Base-by-base conservation (phyloP, 1,140 invertebrate genomes). In the Drosophila lacteicornis region DNA sequence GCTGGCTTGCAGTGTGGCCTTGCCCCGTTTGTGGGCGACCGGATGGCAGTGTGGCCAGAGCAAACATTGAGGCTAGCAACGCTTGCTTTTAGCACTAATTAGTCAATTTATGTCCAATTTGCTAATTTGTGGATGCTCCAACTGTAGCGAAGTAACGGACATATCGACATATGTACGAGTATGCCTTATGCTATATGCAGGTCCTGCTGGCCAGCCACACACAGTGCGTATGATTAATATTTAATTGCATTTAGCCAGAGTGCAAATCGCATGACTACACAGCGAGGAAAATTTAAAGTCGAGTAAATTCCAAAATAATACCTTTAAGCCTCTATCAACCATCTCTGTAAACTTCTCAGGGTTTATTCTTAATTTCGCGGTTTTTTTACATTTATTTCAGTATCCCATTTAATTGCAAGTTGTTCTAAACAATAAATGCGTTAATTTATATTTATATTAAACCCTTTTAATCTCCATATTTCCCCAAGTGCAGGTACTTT, bases 181-280 rank as follows among this genome's bases (percentile, higher is more conserved):
- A 61, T 46, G n/a, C 43, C 3, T 15, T 15, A 50, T 49, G 27
- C 58, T 22, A 17, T 30, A 57, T 50, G 36, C 76, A 47, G 47
- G 30, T 33, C 22, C 47, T 60, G 40, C 42, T 58, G 25, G 51
- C 17, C 61, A 38, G 65, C 36, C 53, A 15, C 61, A 63, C 55
- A 88, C 80, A 77, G 67, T 80, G 82, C 79, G 79, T 86, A 85
- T 85, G 82, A 85, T 88, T 87, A 87, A 87, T 87, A 87, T 83
- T 86, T 87, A 87, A 86, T 86, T 87, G 83, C 82, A 79, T 86
- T 56, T 86, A 87, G 78, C 70, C 79, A 63, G 73, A 87, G 71
- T 80, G 82, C 75, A 75, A 56, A 49, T 50, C 36, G 53, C 19
- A 9, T 6, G 30, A 7, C 19, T 66, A 63, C 65, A 67, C 43